Evolutionary conservation across 2,888 invertebrate species (phyloP).

Genomic region (Arctia plantaginis): DNA sequence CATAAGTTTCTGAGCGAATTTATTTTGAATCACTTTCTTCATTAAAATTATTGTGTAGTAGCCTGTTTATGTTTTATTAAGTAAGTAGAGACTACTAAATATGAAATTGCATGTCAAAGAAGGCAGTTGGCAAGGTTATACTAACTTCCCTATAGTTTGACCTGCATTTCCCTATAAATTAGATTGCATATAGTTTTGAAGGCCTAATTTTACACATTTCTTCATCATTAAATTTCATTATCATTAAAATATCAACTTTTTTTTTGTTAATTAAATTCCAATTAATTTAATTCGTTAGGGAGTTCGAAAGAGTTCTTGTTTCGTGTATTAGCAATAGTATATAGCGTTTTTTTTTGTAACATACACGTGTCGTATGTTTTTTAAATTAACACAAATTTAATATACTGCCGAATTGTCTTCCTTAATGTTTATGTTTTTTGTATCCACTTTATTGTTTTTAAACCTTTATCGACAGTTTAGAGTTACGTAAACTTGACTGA

Average conservation of each 20-base stretch:
- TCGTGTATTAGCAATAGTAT: not conserved
- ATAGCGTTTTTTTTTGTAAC: not conserved
- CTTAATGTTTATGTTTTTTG: slow-evolving; percentile 36
- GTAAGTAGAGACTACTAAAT: not conserved
- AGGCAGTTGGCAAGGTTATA: not conserved
- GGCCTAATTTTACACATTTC: slow-evolving; percentile 38
- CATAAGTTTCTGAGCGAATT: slow-evolving; percentile 54
- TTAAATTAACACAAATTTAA: slow-evolving; percentile 1
- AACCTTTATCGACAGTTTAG: slow-evolving; percentile 29
- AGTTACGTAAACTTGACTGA: slow-evolving; percentile 48
- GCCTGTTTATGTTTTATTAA: not conserved
- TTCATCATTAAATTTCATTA: too few species aligned
- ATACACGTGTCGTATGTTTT: not conserved
- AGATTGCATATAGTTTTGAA: slow-evolving; percentile 11
- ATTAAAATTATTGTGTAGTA: slow-evolving; percentile 30
- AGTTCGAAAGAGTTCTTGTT: not conserved
- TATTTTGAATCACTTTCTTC: slow-evolving; percentile 42
- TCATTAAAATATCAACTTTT: slow-evolving; percentile 25
- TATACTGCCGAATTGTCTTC: slow-evolving; percentile 47
- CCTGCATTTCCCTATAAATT: slow-evolving; percentile 22
- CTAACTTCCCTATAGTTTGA: slow-evolving; percentile 5
- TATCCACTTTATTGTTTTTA: slow-evolving; percentile 22
- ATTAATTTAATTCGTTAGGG: slow-evolving; percentile 5
- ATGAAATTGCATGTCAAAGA: not conserved
- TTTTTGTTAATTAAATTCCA: slow-evolving; percentile 27